Percentiles rank a stretch among this genome's conserved stretches.
Evolutionary conservation across 2,113 vertebrate genomes (phyloP).

Genomic region (Sciurus niger): DNA sequence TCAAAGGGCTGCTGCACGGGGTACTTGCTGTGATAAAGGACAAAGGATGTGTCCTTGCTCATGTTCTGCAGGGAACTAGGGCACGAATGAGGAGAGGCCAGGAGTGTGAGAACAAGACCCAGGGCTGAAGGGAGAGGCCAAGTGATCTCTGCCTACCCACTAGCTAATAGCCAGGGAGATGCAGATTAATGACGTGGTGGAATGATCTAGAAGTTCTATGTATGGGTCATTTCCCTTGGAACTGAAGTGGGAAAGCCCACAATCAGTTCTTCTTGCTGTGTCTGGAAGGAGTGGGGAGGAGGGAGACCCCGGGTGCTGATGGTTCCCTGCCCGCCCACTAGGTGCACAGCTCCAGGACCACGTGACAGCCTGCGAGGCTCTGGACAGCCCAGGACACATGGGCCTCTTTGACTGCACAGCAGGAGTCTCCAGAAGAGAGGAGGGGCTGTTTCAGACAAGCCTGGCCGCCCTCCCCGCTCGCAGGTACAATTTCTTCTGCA

Average conservation of each 20-base stretch:
- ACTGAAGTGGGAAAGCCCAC: not conserved
- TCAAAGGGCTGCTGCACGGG: not conserved
- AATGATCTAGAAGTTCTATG: not conserved
- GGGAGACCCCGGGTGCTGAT: not conserved
- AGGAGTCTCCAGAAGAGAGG: not conserved
- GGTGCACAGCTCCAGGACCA: fast-evolving
- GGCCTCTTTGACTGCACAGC: too few relatives aligned
- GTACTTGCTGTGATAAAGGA: fast-evolving
- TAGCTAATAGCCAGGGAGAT: not conserved
- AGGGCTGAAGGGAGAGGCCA: not conserved
- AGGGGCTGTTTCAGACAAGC: too few relatives aligned
- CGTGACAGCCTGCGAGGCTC: too few relatives aligned
- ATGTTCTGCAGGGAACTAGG: not conserved
- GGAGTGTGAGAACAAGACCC: not conserved
- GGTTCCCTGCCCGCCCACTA: too few relatives aligned
- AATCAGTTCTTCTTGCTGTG: not conserved
- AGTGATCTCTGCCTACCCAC: not conserved
- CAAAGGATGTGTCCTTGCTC: fast-evolving
- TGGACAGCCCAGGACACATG: too few relatives aligned
- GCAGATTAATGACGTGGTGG: fast-evolving
- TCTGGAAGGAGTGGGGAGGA: not conserved
- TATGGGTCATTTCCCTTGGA: not conserved
- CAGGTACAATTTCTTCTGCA: fast-evolving
- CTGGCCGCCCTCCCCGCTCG: slow-evolving; percentile 22
- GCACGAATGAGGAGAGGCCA: not conserved